Percentiles rank a stretch among this genome's conserved stretches.
Evolutionary conservation across 2,113 vertebrate genomes (phyloP).

Genomic region (Sander lucioperca): DNA sequence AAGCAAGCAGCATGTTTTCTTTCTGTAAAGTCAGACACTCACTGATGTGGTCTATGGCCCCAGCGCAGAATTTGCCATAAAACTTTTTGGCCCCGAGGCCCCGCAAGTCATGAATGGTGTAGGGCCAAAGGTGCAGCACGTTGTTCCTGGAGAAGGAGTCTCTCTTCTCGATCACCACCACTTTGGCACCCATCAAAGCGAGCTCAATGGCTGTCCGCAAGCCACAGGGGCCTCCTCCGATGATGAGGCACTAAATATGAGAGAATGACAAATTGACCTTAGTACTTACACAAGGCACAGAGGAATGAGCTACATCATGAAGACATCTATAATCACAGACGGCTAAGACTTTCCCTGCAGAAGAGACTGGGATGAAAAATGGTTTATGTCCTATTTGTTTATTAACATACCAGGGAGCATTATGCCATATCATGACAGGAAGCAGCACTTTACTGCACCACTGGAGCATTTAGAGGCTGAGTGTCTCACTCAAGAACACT

Average conservation of each 20-base stretch:
- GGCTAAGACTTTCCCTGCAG: constrained; percentile 14
- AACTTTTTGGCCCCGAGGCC: constrained; percentile 98
- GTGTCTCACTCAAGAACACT: constrained; percentile 45
- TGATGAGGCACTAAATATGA: constrained; percentile 91
- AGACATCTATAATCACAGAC: constrained; percentile 24
- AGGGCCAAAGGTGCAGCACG: constrained; percentile 97
- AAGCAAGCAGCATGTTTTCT: neutral
- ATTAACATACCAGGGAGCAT: constrained; percentile 12
- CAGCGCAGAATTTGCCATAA: constrained; percentile 97
- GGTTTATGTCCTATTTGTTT: constrained; percentile 29
- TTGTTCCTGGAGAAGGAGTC: constrained; percentile 98
- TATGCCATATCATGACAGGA: constrained; percentile 17
- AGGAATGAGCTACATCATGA: neutral
- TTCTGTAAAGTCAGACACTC: constrained; percentile 77
- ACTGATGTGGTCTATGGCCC: constrained; percentile 99
- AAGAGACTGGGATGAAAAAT: neutral
- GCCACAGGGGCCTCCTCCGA: constrained; percentile 96
- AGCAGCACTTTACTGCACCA: constrained; percentile 38
- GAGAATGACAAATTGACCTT: constrained; percentile 35
- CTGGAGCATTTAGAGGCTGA: constrained; percentile 27
- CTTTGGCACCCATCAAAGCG: constrained; percentile 94
- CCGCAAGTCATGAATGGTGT: constrained; percentile 96
- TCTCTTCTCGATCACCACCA: constrained; percentile 95
- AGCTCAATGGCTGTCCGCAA: constrained; percentile 96
- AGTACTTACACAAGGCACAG: constrained; percentile 20